Base-by-base conservation (phyloP, 1,140 invertebrate species). In the Drosophila cardini region DNA sequence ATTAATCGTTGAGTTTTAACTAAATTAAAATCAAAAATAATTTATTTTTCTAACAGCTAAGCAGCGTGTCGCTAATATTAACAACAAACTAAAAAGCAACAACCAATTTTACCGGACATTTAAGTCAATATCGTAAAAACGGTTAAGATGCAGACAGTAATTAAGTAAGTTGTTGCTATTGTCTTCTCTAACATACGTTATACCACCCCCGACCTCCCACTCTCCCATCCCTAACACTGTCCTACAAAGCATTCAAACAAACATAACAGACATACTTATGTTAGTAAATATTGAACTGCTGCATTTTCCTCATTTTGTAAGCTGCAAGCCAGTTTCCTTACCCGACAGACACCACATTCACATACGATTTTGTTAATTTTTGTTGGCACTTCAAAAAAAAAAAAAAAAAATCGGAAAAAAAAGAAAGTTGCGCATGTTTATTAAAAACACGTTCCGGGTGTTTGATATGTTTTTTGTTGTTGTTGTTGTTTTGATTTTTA, bases 381-480 rank as follows among this genome's bases (percentile, higher is more conserved):
- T 76, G 64, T 60, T 50, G 56, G 65, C 73, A 45, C 62, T 55
- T 26, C 2, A 26, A 21, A 26, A 26, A 26, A 26, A 26, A 26
- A 26, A 26, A 26, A 26, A 4, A 4, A 26, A 26, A 26, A 26
- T n/a, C n/a, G n/a, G 21, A 26, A 68, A 68, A 85, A 86, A 86
- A 86, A 87, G 82, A 86, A 86, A 86, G 82, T 82, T 87, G 82
- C 72, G 83, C 82, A 82, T 86, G 78, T 76, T 87, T 86, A 86
- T 81, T 86, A 58, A 79, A 87, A 86, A 86, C 82, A 82, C 76
- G 82, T 86, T 86, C 71, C 67, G 58, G 18, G 57, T 40, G 57
- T 70, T 70, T 50, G 71, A 73, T 69, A 46, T 61, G 32, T 38
- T 78, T 62, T 52, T 61, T 42, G 34, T 38, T 48, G 32, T 26